Base-by-base conservation (phyloP, 2,113 vertebrate genomes). In the Asarcornis scutulata region DNA sequence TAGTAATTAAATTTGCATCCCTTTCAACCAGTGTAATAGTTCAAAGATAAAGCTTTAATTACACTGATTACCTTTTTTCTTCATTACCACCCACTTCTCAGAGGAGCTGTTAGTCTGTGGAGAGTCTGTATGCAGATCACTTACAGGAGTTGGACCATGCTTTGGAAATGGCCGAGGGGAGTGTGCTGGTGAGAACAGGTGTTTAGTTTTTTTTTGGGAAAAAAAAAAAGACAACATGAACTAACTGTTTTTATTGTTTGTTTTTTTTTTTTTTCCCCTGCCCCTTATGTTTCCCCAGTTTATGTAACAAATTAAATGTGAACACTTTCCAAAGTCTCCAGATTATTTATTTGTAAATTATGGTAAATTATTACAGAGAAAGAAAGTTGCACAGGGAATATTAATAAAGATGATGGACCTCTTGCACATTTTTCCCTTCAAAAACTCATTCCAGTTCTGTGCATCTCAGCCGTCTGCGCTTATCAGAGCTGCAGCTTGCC, bases 381-480 rank as follows among this genome's bases (percentile, higher is more conserved):
- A 42, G 32, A 32, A 20, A 22, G 1, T 22, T 6, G 6, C 38
- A 7, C 14, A 27, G 34, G 53, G 31, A 55, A 17, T 7, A 23
- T 44, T 55, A 26, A 7, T 55, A 40, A 80, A 60, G 40, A 31
- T 22, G 31, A 5, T 2, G 46, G 50, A n/a, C 34, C 25, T 38
- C 76, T 27, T 12, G 52, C 6, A 9, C 0, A 1, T 25, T 63
- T 63, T 82, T 53, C 29, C 31, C 9, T n/a, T 42, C 10, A 22
- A 50, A 40, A 78, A 5, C 48, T n/a, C 55, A 8, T 9, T 1
- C 3, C 8, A 0, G 26, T 55, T 68, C 59, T 10, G 10, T 5
- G 14, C 23, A 15, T 32, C 92, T 50, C 40, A 1, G 22, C 55
- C 53, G 32, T 2, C 52, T 55, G 42, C 34, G 36, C 79, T 5